Evolutionary conservation across 37 sponge, comb jelly and placozoan genomes (phyloP), one percentile per base, ranked within the genome.

Genomic region (Ianthella basta): DNA sequence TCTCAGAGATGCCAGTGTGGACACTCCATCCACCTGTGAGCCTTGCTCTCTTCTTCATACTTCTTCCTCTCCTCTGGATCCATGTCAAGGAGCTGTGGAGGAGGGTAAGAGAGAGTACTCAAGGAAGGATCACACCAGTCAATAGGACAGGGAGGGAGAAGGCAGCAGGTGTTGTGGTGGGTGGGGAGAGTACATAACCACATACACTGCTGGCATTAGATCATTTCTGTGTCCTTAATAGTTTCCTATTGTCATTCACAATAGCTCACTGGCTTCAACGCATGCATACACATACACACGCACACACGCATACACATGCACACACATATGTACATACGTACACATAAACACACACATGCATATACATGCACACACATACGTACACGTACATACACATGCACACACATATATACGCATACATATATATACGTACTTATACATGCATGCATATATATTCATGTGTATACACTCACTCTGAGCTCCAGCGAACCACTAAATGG

Each of bases 401-500:
- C 3, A 44, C 50, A n/a, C n/a, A n/a, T n/a, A n/a, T n/a, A n/a
- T n/a, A n/a, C n/a, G n/a, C n/a, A 57, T 57, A 18, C 15, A 15
- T 57, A 18, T 18, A 57, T 57, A 57, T 57, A 57, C 18, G 18
- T 29, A 27, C 64, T 61, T 29, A 10, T 61, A 12, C 10, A 61
- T 61, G 64, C 14, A 12, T 61, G 2, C 29, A 61, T 61, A 61
- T 5, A 27, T 18, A 57, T 57, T 20, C 59, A 15, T 20, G 18
- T 57, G 23, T 19, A 38, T 13, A 24, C 20, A 57, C 79, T 0
- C 44, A 97, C 91, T 83, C 86, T 90, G 0, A 84, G 64, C 35
- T 98, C 99, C 6, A 96, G 67, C 20, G 84, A 91, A 20, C 89
- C 99, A 82, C 97, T 96, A 63, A 98, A 98, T 20, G 97, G 99